Conservation (phyloP, 2,888 invertebrate species). For the Tupiocoris notatus region DNA sequence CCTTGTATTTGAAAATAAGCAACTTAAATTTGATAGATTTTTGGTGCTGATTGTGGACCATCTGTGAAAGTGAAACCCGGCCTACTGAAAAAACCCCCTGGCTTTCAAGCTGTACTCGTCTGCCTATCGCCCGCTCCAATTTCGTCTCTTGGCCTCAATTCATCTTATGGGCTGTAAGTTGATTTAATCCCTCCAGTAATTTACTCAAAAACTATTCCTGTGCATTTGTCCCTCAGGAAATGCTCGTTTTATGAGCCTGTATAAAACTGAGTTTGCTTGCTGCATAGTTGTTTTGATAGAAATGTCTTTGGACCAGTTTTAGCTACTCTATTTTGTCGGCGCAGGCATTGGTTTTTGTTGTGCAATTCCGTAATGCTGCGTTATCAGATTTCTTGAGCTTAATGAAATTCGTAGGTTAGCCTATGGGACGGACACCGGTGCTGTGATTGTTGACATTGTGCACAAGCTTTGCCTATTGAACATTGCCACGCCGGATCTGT, state of each 20-base stretch:
- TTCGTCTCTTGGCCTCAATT: constrained; percentile 88
- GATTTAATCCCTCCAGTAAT: no score
- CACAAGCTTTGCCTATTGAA: constrained; percentile 87
- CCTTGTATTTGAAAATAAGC: not conserved
- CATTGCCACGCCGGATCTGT: constrained; percentile 86
- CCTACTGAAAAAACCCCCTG: constrained; percentile 82
- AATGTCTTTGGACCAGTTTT: no score
- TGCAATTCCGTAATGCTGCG: no score
- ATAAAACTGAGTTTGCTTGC: no score
- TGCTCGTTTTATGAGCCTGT: no score
- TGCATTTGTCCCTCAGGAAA: no score
- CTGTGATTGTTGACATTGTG: constrained; percentile 91
- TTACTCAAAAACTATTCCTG: no score
- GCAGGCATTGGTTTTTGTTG: no score
- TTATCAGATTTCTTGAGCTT: no score
- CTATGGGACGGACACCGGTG: constrained; percentile 94
- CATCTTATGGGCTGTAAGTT: constrained; percentile 95
- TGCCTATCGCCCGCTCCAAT: constrained; percentile 88
- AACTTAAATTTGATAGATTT: constrained; percentile 30
- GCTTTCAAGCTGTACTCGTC: constrained; percentile 94
- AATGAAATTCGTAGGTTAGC: no score
- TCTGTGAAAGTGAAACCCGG: constrained; percentile 71
- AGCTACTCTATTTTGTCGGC: no score
- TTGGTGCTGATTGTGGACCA: constrained; percentile 48
- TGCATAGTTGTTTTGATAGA: no score